Evolutionary conservation across 2,113 vertebrate species (phyloP), one percentile per base, ranked within the genome.

Genomic region (Mirza zaza): DNA sequence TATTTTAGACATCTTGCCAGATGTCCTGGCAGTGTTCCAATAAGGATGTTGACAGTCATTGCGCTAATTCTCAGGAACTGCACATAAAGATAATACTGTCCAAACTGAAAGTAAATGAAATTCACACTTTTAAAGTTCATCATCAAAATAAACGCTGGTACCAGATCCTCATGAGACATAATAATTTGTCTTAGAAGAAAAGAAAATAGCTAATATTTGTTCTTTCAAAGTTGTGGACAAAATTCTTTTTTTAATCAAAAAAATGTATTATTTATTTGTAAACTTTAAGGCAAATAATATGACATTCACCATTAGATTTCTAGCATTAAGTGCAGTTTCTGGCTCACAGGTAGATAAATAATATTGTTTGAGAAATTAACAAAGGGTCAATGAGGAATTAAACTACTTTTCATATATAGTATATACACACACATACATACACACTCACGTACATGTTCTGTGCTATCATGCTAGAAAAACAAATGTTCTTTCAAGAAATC

Each of bases 71-170:
- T 96, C 39, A 92, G 80, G 11, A 82, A 92, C 11, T 59, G 17
- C 18, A 70, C 68, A 70, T 32, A 76, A 95, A 84, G 23, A 76
- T n/a, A 80, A 92, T 68, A 85, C 11, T 79, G 68, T 77, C 29
- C 50, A 87, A 94, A 82, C 11, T 29, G n/a, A 91, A 29, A 87
- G 45, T 42, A 59, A 87, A 77, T 87, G 39, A 68, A 95, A 91
- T 34, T 52, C 79, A 93, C 6, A 80, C 67, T 67, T 91, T 94
- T 14, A 79, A 97, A 87, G 50, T 63, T 36, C 27, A 94, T 79
- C 45, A 70, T 93, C 61, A 91, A 83, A 96, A 93, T 82, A 93
- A 97, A 94, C 87, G 50, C 14, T 79, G 55, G 14, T 15, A 90
- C 82, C 17, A 77, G 52, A 80, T 68, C 48, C 50, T 91, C 65